Evolutionary conservation across 2,797 vertebrate species (phyloP).

Genomic region (Ciconia nigra): DNA sequence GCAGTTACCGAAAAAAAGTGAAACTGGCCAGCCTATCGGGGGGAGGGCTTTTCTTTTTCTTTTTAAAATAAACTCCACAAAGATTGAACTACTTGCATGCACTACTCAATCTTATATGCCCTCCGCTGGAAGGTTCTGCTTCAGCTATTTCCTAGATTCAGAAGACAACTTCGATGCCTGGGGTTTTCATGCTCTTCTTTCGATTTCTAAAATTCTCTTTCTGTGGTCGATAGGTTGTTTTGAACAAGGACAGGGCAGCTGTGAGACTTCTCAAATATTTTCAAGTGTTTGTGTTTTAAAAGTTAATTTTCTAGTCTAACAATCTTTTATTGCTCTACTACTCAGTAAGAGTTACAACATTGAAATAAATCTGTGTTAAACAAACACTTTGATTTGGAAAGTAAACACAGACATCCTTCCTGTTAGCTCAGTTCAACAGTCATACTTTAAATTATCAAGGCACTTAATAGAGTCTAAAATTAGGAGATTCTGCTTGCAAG

Average conservation of each 20-base stretch:
- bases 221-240: neutral
- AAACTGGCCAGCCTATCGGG: neutral
- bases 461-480: neutral
- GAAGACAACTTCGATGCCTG: neutral
- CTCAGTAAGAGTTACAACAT: neutral
- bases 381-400: slow-evolving; percentile 10
- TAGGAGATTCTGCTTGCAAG: neutral
- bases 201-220: neutral
- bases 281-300: neutral
- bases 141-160: neutral
- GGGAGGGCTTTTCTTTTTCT: neutral
- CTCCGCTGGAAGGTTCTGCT: neutral
- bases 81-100: neutral
- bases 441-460: neutral
- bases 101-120: too few species aligned
- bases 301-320: neutral
- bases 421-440: neutral
- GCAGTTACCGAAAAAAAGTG: neutral
- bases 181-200: neutral
- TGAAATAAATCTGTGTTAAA: slow-evolving; percentile 23
- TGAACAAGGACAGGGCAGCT: neutral
- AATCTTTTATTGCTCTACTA: neutral
- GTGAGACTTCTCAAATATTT: neutral
- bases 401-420: neutral
- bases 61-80: neutral